phyloP scores from a whole-genome alignment of 2,888 invertebrate genomes.

The Agriopis aurantiaria region DNA sequence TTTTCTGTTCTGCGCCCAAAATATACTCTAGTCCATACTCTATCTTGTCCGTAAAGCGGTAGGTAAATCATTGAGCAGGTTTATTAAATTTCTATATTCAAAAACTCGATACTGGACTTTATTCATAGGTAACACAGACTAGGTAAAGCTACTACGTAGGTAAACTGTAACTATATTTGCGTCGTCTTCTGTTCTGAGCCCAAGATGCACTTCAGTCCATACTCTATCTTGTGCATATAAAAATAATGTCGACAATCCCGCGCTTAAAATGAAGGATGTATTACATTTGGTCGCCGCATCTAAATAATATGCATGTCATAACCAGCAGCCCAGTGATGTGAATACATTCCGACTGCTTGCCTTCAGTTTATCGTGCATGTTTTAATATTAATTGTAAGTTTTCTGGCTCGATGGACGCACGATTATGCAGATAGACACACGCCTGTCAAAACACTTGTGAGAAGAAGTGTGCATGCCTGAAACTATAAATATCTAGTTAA shows the following conservation, averaged over 20 bases:
- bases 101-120: background rate
- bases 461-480: slow-evolving; percentile 10
- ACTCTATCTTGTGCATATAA: background rate
- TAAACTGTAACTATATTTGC: slow-evolving; percentile 9
- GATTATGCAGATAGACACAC: slow-evolving; percentile 42
- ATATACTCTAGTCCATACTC: slow-evolving; percentile 7
- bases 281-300: slow-evolving; percentile 49
- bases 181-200: slow-evolving; percentile 10
- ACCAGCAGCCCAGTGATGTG: slow-evolving; percentile 75
- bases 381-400: slow-evolving; percentile 85
- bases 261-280: slow-evolving; percentile 34
- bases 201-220: slow-evolving; percentile 15
- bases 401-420: slow-evolving; percentile 64
- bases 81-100: background rate
- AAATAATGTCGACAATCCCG: background rate
- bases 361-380: slow-evolving; percentile 83
- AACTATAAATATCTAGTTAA: background rate
- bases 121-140: background rate
- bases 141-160: background rate
- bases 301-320: slow-evolving; percentile 82
- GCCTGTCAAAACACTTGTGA: slow-evolving; percentile 72
- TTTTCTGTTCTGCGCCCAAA: slow-evolving; percentile 9
- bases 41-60: background rate
- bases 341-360: slow-evolving; percentile 81
- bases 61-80: no score